These are phyloP conservation scores for Drepanosiphum platanoidis DNA, from an alignment of 2,888 invertebrate genomes.

Conservation along the genomic window DNA sequence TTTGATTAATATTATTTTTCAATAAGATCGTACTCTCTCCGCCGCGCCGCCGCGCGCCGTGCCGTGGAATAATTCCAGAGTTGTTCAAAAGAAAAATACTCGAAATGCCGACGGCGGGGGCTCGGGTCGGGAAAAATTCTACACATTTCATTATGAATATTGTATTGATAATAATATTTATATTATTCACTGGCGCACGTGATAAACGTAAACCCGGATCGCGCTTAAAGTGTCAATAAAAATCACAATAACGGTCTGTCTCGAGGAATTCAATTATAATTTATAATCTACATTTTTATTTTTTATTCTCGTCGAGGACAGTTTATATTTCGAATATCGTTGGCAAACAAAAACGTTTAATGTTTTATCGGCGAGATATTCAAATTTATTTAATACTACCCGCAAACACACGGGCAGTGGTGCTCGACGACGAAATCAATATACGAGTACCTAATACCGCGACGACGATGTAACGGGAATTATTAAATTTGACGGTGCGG, in stretches of 20 bases:
- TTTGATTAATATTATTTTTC: not conserved
- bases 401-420: not conserved
- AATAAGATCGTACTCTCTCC: not conserved
- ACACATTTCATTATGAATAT: slow-evolving; percentile 11
- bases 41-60: no score
- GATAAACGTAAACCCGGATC: not conserved
- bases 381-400: not conserved
- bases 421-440: not conserved
- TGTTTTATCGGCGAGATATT: not conserved
- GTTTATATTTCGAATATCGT: not conserved
- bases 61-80: not conserved
- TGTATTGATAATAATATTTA: slow-evolving; percentile 35
- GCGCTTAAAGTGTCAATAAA: not conserved
- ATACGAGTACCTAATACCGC: no score
- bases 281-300: not conserved
- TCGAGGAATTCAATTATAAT: slow-evolving; percentile 7
- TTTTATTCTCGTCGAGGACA: not conserved
- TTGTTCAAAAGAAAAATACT: not conserved
- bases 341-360: not conserved
- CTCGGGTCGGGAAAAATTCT: not conserved
- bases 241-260: not conserved
- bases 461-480: not conserved
- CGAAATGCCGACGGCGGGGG: not conserved
- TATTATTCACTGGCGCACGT: not conserved
- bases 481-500: not conserved